phyloP scores from a whole-genome alignment of 2,113 vertebrate genomes.

The Chionis minor region DNA sequence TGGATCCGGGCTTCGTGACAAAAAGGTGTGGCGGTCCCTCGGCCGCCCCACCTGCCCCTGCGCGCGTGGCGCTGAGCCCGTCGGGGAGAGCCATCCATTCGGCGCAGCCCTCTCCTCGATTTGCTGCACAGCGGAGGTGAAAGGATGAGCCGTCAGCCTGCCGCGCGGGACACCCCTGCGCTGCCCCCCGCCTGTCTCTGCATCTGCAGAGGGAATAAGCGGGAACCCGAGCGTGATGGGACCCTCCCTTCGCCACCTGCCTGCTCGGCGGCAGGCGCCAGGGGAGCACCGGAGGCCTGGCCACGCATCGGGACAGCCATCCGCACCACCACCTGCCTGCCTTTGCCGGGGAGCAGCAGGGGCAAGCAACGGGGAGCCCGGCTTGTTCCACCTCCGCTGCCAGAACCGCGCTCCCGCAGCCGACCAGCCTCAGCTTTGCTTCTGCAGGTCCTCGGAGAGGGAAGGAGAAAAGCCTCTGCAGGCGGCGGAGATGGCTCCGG shows the following conservation, averaged over 20 bases:
- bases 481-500: not conserved
- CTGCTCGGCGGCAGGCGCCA: fast-evolving
- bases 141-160: not conserved
- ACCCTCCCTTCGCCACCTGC: not conserved
- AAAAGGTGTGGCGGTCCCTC: not conserved
- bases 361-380: not conserved
- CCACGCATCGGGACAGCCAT: fast-evolving
- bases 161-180: fast-evolving
- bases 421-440: not conserved
- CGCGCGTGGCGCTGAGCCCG: fast-evolving
- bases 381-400: not conserved
- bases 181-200: not conserved
- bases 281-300: fast-evolving
- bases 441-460: not conserved
- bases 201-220: not conserved
- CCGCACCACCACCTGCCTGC: not conserved
- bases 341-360: not conserved
- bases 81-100: not conserved
- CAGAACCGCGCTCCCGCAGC: not conserved
- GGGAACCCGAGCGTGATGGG: not conserved
- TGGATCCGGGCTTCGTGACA: not conserved
- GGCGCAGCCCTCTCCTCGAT: fast-evolving
- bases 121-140: not conserved
- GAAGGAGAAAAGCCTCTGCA: not conserved
- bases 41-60: fast-evolving